Percentiles rank a stretch among this genome's conserved stretches.
phyloP scores from a whole-genome alignment of 2,888 invertebrate species.

The Hemaris fuciformis region DNA sequence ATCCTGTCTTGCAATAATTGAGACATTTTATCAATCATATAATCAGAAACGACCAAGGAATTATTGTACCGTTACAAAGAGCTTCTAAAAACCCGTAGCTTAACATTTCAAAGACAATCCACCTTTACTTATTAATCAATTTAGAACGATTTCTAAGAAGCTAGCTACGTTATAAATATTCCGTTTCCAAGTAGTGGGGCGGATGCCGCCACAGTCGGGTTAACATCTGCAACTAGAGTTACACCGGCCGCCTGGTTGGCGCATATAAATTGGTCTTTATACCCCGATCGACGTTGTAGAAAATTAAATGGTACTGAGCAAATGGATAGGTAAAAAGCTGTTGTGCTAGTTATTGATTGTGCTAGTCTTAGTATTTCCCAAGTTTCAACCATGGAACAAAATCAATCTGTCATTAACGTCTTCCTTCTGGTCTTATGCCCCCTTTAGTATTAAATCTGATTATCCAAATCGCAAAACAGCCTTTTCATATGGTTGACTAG shows the following conservation, averaged over 20 bases:
- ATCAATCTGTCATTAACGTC: background rate
- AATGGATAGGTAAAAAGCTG: background rate
- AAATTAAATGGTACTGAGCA: conserved; percentile 53
- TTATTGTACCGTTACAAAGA: background rate
- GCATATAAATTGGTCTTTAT: conserved; percentile 67
- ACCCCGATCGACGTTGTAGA: conserved; percentile 55
- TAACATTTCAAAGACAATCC: conserved; percentile 38
- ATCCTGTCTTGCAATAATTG: background rate
- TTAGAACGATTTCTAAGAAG: conserved; percentile 63
- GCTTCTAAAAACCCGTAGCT: conserved; percentile 9
- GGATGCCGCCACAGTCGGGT: conserved; percentile 74
- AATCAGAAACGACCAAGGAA: background rate
- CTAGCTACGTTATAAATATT: conserved; percentile 75
- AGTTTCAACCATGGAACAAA: too few relatives aligned
- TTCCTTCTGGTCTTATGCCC: background rate
- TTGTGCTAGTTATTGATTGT: too few relatives aligned
- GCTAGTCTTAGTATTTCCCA: too few relatives aligned
- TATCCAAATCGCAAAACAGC: too few relatives aligned
- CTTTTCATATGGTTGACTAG: too few relatives aligned
- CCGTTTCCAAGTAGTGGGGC: conserved; percentile 71
- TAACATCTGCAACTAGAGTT: conserved; percentile 79
- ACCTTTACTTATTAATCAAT: conserved; percentile 59
- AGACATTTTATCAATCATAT: background rate
- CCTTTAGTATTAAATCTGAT: background rate
- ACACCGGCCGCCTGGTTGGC: conserved; percentile 73